Base-by-base conservation (phyloP, 2,113 vertebrate genomes). In the Hymenochirus boettgeri region DNA sequence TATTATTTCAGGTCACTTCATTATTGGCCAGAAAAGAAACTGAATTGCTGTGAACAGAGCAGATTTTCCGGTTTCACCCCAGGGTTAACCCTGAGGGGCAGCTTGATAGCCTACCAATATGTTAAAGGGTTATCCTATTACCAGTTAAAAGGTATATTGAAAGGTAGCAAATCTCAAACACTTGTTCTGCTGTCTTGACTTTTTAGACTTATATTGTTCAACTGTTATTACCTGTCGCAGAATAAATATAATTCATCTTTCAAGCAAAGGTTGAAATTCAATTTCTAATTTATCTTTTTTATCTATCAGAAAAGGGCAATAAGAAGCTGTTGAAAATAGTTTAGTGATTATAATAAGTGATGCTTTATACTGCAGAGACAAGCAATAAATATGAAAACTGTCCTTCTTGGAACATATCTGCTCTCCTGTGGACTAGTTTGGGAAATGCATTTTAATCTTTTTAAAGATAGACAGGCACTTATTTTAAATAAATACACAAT, bases 1-100 rank as follows among this genome's bases (percentile, higher is more conserved):
- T 95, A 98, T 99, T 97, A 98, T 97, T 97, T 89, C 92, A 92
- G 94, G 96, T 95, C 95, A 97, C 94, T 97, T 96, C 95, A 98
- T 99, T 99, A 97, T 87, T 89, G 92, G 88, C 86, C 78, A 83
- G 91, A 89, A 86, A 84, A 82, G 85, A 86, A 84, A 88, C 72
- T 87, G 94, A 94, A 96, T 95, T 95, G 93, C 91, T 88, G 86
- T 83, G 89, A 93, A 94, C 94, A 90, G 91, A 87, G 87, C 89
- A 75, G 91, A 89, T 90, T 92, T 91, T 90, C 92, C 90, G 46
- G 89, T 88, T 87, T 96, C 91, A 94, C 93, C 93, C 87, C 86
- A 78, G 91, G 95, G 96, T 99, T 94, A 92, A 91, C 88, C 89
- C 90, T 91, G 92, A 94, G 93, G 95, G 93, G 87, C 90, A 86